Conservation (phyloP, 2,888 invertebrate genomes). For the Polydesmus complanatus region DNA sequence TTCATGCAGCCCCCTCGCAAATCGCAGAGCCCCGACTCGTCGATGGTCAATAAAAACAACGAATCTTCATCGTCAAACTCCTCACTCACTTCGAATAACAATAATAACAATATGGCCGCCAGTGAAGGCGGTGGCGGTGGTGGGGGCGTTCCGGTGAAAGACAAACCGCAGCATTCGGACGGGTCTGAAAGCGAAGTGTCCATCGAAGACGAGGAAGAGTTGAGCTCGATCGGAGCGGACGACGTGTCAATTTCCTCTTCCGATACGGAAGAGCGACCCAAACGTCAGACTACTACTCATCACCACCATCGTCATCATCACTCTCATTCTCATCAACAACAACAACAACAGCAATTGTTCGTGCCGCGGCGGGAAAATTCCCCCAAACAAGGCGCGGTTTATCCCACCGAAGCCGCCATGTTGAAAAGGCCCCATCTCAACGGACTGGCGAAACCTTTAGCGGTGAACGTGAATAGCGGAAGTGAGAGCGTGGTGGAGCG, state of each 20-base stretch:
- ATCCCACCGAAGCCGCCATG: constrained; percentile 38
- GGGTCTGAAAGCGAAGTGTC: constrained; percentile 23
- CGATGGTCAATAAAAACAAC: background rate
- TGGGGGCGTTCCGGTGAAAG: constrained; percentile 13
- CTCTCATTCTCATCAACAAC: background rate
- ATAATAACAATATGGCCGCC: too few relatives aligned
- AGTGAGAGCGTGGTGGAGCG: constrained; percentile 8
- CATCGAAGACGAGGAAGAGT: constrained; percentile 17
- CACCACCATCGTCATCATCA: constrained; percentile 6
- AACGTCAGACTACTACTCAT: constrained; percentile 1
- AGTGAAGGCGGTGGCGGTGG: background rate
- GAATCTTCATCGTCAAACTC: background rate
- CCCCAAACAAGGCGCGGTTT: constrained; percentile 59
- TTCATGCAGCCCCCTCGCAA: constrained; percentile 39
- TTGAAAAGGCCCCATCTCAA: constrained; percentile 17
- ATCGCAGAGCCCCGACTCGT: constrained; percentile 18
- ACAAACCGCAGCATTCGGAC: constrained; percentile 13
- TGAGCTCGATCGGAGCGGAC: constrained; percentile 21
- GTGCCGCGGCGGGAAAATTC: constrained; percentile 43
- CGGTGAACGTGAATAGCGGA: constrained; percentile 18
- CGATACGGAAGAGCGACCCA: constrained; percentile 17
- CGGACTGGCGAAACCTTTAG: constrained; percentile 20
- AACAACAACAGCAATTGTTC: constrained; percentile 3
- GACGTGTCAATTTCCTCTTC: constrained; percentile 17
- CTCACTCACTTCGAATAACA: too few relatives aligned